A percentile compares a stretch with the other conserved stretches of the same genome.
phyloP scores from a whole-genome alignment of 2,797 vertebrate species.

The Remorina albescens region DNA sequence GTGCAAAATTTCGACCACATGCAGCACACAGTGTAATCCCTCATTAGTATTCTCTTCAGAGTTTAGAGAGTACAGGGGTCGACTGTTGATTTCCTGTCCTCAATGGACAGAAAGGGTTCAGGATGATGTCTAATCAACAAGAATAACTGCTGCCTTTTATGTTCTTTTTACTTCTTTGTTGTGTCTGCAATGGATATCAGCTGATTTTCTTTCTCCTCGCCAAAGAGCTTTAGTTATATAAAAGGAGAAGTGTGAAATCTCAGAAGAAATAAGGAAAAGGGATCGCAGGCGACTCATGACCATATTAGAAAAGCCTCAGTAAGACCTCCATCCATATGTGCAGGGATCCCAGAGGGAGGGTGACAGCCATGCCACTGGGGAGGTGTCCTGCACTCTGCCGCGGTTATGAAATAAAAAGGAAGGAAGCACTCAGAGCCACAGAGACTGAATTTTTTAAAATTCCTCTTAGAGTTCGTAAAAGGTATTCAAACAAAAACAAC shows the following conservation, averaged over 20 bases:
- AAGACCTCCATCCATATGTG: conserved; percentile 35
- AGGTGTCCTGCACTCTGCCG: conserved; percentile 44
- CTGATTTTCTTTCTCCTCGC: background rate
- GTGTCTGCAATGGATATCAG: background rate
- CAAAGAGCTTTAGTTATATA: conserved; percentile 30
- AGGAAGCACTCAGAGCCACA: conserved; percentile 38
- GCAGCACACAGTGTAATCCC: background rate
- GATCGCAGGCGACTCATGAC: conserved; percentile 41
- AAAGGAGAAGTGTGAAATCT: conserved; percentile 22
- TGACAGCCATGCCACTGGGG: conserved; percentile 34
- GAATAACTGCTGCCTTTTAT: background rate
- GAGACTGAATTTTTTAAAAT: conserved; percentile 6
- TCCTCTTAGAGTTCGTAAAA: conserved; percentile 18
- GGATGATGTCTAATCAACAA: conserved; percentile 6
- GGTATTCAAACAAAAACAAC: conserved; percentile 43
- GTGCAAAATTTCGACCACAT: conserved; percentile 16
- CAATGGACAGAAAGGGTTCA: conserved; percentile 1
- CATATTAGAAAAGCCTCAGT: conserved; percentile 36
- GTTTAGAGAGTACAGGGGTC: background rate
- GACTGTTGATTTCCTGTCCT: conserved; percentile 10
- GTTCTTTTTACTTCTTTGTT: background rate
- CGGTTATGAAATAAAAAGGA: conserved; percentile 40
- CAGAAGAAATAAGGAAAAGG: conserved; percentile 38
- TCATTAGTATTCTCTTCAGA: conserved; percentile 19
- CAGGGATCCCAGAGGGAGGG: conserved; percentile 27